Conservation (phyloP, 37 sponge, comb jelly and placozoan genomes). For the Ianthella basta region DNA sequence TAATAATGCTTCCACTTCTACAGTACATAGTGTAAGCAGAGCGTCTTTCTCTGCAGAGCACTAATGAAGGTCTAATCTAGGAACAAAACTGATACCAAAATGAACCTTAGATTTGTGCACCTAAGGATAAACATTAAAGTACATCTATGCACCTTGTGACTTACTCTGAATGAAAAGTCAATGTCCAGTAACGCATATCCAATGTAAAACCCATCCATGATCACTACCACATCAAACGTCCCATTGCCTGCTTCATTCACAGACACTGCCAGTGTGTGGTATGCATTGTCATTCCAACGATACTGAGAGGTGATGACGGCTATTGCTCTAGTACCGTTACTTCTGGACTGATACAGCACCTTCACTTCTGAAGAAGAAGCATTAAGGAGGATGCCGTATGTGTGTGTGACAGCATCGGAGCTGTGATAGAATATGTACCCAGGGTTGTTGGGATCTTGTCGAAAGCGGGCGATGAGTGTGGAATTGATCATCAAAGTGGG, state of each 20-base stretch:
- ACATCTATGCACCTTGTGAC: no score
- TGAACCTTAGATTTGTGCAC: no score
- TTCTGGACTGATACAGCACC: neutral
- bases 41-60: no score
- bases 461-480: conserved; percentile 56
- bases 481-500: conserved; percentile 39
- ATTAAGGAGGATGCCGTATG: conserved; percentile 63
- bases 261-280: conserved; percentile 17
- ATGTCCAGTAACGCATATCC: neutral
- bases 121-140: no score
- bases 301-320: no score
- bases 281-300: neutral
- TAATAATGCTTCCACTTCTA: no score
- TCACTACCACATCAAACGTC: neutral
- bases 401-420: conserved; percentile 40
- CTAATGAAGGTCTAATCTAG: no score
- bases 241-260: neutral
- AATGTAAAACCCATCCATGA: neutral
- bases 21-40: no score
- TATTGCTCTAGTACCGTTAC: no score
- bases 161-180: neutral
- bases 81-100: no score
- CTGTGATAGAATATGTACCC: conserved; percentile 75
- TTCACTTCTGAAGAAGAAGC: neutral
- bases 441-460: conserved; percentile 50